Base-by-base conservation (phyloP, 2,113 vertebrate genomes). In the Trinectes maculatus region DNA sequence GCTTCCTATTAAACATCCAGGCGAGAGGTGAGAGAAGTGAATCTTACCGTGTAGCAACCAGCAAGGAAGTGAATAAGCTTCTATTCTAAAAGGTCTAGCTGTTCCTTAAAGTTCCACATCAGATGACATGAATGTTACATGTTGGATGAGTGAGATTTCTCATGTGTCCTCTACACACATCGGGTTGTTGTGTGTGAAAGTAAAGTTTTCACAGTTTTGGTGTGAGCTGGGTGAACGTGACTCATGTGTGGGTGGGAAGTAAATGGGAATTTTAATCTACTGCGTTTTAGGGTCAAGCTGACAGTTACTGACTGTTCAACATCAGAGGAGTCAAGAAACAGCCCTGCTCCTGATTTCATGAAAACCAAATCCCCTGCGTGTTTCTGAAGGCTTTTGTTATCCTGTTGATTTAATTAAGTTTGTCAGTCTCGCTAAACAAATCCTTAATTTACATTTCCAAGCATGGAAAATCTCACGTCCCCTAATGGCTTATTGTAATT, bases 401-500 rank as follows among this genome's bases (percentile, higher is more conserved):
- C 49, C 15, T 6, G 48, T 31, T 18, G 59, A 60, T 64, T 70
- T 31, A 52, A 85, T 76, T 60, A 57, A 72, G 65, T 74, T 28
- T 42, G 42, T 57, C 47, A 40, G 48, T 39, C 42, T 71, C 44
- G 7, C 60, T 59, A 65, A 81, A 53, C 71, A 72, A 71, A 75
- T 54, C 33, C 54, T 73, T 71, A 29, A 74, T 83, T 80, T 74
- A 81, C 58, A 81, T 71, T 72, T 74, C 67, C 25, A 31, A 66
- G 57, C 61, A 57, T 59, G 71, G 76, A 77, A 16, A 48, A 66
- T 59, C 47, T 54, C 16, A 19, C 22, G 65, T 78, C 76, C 71
- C n/a, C 68, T 1, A 59, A 60, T 46, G 62, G 74, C 64, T 72
- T 46, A 6, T 21, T 70, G 40, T 78, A 74, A 83, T 85, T 64